Percentiles rank a stretch among this genome's conserved stretches.
Conservation (phyloP, 2,888 invertebrate genomes). For the Oegoconia quadripuncta region DNA sequence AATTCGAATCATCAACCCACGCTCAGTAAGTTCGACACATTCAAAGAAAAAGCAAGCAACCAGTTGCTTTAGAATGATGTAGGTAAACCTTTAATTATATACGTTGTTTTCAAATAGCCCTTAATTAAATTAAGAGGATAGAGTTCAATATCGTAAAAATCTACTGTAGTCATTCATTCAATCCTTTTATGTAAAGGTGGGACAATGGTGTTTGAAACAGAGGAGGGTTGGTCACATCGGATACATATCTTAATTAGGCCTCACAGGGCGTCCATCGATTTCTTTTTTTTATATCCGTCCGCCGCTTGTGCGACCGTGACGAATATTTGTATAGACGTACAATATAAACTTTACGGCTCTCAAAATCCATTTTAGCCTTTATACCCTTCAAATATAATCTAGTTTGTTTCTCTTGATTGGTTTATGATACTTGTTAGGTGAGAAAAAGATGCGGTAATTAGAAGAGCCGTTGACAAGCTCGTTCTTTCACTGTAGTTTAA, state of each 20-base stretch:
- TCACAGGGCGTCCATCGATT: constrained; percentile 64
- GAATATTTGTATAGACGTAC: constrained; percentile 48
- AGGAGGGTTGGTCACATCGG: constrained; percentile 63
- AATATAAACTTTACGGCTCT: constrained; percentile 6
- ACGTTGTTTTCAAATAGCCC: not conserved
- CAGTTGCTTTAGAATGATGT: not conserved
- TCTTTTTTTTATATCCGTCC: constrained; percentile 54
- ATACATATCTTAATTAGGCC: constrained; percentile 79
- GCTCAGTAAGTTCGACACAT: constrained; percentile 32
- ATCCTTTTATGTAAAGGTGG: constrained; percentile 26
- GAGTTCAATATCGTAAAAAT: constrained; percentile 8
- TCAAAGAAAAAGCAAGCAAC: constrained; percentile 37
- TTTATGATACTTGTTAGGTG: constrained; percentile 18
- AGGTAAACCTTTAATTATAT: not conserved
- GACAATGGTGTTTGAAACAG: constrained; percentile 64
- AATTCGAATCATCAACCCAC: constrained; percentile 60
- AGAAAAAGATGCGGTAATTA: constrained; percentile 45
- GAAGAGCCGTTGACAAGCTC: constrained; percentile 45
- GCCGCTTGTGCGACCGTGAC: constrained; percentile 53
- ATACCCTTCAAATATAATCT: constrained; percentile 1
- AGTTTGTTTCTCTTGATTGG: not conserved
- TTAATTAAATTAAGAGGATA: constrained; percentile 7
- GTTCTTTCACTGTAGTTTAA: constrained; percentile 22
- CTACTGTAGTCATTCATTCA: constrained; percentile 14
- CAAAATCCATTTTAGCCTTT: constrained; percentile 1